phyloP scores from a whole-genome alignment of 2,113 vertebrate genomes.

The Semnopithecus entellus region DNA sequence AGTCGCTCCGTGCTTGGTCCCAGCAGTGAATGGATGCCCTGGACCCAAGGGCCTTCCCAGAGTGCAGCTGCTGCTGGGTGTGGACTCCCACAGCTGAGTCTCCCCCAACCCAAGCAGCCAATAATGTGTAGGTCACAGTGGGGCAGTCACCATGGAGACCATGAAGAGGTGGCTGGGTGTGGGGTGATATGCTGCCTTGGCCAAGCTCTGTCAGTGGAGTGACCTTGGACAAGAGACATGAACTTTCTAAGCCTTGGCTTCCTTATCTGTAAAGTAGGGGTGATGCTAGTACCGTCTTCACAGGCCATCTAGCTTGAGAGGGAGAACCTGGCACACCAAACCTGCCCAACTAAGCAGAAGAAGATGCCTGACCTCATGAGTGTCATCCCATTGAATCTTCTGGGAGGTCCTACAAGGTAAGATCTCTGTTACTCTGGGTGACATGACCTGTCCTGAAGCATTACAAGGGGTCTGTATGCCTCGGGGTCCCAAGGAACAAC shows the following conservation, averaged over 20 bases:
- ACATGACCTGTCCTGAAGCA: background rate
- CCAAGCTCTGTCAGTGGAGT: background rate
- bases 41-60: background rate
- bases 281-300: background rate
- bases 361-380: background rate
- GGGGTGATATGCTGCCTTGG: background rate
- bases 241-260: background rate
- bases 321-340: background rate
- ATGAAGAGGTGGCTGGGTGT: background rate
- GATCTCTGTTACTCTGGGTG: background rate
- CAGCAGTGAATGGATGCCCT: background rate
- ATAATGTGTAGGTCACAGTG: background rate
- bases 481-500: background rate
- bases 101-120: background rate
- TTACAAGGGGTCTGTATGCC: background rate
- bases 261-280: background rate
- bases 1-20: background rate
- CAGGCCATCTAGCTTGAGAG: background rate
- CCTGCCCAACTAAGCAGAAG: background rate
- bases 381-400: background rate
- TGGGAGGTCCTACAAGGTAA: background rate
- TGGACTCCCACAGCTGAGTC: background rate
- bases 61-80: background rate
- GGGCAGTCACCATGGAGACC: background rate
- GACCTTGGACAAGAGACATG: background rate